Evolutionary conservation across 1,140 invertebrate genomes (phyloP).

Genomic region (Bilobella aurantiaca): DNA sequence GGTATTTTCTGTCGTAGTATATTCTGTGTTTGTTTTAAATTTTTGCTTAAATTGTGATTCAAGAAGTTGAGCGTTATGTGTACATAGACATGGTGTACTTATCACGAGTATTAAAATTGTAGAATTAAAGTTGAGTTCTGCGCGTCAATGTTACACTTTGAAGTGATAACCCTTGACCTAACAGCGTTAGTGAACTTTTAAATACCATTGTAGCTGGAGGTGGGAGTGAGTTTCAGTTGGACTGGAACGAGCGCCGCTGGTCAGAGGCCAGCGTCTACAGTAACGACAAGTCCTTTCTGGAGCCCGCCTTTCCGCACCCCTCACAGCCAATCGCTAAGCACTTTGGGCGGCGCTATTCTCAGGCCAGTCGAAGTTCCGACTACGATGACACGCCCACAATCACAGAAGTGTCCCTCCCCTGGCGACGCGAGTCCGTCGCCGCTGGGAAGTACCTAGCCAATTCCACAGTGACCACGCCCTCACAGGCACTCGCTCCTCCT

Average conservation of each 20-base stretch:
- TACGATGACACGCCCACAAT: slow-evolving; percentile 49
- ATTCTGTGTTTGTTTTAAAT: no score
- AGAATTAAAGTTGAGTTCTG: no score
- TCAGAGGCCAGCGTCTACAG: slow-evolving; percentile 25
- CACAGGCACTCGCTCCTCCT: background rate
- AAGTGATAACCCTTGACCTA: no score
- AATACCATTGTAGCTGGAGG: no score
- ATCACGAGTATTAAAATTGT: no score
- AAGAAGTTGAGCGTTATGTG: no score
- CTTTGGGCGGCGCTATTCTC: slow-evolving; percentile 53
- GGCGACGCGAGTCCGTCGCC: slow-evolving; percentile 50
- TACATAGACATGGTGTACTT: no score
- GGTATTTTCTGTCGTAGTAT: no score
- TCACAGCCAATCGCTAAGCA: slow-evolving; percentile 49
- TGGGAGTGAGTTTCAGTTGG: slow-evolving; percentile 27
- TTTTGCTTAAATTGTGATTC: no score
- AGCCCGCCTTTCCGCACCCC: slow-evolving; percentile 53
- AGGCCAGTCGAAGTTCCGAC: slow-evolving; percentile 40
- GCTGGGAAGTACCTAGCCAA: background rate
- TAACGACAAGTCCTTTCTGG: slow-evolving; percentile 41
- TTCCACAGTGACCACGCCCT: background rate
- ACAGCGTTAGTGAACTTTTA: no score
- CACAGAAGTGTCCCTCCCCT: slow-evolving; percentile 60
- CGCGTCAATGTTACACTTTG: no score
- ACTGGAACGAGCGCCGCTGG: slow-evolving; percentile 34